Evolutionary conservation across 2,888 invertebrate genomes (phyloP).

Genomic region (Drosophila austrosaltans): DNA sequence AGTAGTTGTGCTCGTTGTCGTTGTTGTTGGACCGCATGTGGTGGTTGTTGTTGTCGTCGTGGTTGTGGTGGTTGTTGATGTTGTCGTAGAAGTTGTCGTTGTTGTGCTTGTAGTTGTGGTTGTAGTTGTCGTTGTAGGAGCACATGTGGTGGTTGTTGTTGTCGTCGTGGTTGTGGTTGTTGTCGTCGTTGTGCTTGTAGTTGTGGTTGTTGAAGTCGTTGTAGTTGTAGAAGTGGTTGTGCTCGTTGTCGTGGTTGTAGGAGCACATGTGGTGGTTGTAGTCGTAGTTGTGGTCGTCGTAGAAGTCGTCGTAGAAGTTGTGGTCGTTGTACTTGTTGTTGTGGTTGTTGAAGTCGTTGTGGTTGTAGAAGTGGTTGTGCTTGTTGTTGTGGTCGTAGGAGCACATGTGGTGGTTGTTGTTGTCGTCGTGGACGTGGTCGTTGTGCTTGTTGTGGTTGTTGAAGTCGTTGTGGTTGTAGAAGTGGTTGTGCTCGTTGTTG

Average conservation of each 20-base stretch:
- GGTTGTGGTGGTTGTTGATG: neutral
- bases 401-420: neutral
- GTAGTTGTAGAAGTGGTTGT: constrained; percentile 10
- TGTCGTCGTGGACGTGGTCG: neutral
- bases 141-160: neutral
- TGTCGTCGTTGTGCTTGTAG: constrained; percentile 14
- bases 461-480: neutral
- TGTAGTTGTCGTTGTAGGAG: constrained; percentile 25
- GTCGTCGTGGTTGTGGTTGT: neutral
- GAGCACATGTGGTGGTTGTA: neutral
- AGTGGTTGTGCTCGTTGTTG: constrained; percentile 24
- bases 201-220: constrained; percentile 7
- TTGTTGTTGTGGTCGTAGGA: constrained; percentile 18
- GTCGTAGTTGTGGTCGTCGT: constrained; percentile 14
- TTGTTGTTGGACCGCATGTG: neutral
- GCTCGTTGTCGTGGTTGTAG: constrained; percentile 12
- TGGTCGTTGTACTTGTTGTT: constrained; percentile 13
- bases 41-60: constrained; percentile 21
- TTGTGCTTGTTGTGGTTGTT: constrained; percentile 21
- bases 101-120: constrained; percentile 17
- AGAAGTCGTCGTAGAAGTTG: constrained; percentile 8
- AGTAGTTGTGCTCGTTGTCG: constrained; percentile 11
- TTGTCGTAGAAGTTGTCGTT: neutral
- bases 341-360: constrained; percentile 22
- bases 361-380: constrained; percentile 21